phyloP scores from a whole-genome alignment of 2,113 vertebrate species.

The Condylura cristata region DNA sequence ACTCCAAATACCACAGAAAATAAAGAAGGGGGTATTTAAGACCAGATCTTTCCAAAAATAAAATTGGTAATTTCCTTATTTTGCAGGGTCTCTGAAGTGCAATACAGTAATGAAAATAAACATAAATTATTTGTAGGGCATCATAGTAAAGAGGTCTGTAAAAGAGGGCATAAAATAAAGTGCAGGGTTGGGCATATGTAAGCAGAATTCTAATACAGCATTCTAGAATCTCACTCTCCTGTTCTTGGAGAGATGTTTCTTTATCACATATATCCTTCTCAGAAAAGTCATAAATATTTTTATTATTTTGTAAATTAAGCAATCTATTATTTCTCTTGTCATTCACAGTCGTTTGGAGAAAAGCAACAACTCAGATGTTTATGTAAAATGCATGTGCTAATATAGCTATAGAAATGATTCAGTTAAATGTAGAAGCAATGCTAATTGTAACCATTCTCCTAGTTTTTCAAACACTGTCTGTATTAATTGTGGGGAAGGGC shows the following conservation, averaged over 20 bases:
- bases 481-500: neutral
- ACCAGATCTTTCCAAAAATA: neutral
- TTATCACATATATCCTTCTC: neutral
- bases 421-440: neutral
- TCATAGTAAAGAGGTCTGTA: neutral
- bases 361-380: neutral
- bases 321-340: neutral
- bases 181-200: accelerated
- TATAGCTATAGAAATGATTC: constrained; percentile 22
- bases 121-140: neutral
- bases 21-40: neutral
- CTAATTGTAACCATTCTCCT: neutral
- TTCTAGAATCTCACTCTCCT: neutral
- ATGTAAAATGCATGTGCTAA: neutral
- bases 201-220: neutral
- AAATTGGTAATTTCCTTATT: neutral
- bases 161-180: neutral
- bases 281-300: neutral
- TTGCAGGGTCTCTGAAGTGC: neutral
- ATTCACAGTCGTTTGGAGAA: neutral
- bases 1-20: neutral
- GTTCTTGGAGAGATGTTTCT: neutral
- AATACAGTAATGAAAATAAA: neutral
- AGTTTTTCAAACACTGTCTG: neutral
- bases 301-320: constrained; percentile 17